Conservation (phyloP, 1,140 invertebrate species). For the Metopolophium dirhodum region DNA sequence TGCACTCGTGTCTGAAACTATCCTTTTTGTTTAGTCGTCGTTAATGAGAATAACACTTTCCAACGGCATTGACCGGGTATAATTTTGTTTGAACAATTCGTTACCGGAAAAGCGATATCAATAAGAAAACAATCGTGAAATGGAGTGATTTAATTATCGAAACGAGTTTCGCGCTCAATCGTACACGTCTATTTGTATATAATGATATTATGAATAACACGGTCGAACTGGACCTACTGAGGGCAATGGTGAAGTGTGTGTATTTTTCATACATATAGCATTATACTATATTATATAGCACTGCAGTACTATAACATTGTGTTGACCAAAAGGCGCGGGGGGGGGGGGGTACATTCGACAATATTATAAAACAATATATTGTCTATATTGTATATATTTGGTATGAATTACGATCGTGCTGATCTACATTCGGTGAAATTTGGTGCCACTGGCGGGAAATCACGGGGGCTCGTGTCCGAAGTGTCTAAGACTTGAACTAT, state of each 20-base stretch:
- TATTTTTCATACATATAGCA: background rate
- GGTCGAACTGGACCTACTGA: background rate
- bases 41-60: constrained; percentile 31
- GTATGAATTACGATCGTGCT: background rate
- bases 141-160: background rate
- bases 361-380: background rate
- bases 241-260: background rate
- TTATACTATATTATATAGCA: background rate
- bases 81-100: background rate
- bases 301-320: background rate
- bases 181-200: background rate
- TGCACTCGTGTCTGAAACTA: background rate
- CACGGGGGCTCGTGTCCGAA: background rate
- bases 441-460: background rate
- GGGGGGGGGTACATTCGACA: background rate
- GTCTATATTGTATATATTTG: too few relatives aligned
- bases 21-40: background rate
- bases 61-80: background rate
- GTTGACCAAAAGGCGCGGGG: background rate
- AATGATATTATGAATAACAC: background rate
- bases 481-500: background rate
- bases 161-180: background rate
- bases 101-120: background rate
- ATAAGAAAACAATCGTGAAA: background rate
- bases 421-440: constrained; percentile 30